Base-by-base conservation (phyloP, 2,888 invertebrate species). In the Arrhopalites spinosus region DNA sequence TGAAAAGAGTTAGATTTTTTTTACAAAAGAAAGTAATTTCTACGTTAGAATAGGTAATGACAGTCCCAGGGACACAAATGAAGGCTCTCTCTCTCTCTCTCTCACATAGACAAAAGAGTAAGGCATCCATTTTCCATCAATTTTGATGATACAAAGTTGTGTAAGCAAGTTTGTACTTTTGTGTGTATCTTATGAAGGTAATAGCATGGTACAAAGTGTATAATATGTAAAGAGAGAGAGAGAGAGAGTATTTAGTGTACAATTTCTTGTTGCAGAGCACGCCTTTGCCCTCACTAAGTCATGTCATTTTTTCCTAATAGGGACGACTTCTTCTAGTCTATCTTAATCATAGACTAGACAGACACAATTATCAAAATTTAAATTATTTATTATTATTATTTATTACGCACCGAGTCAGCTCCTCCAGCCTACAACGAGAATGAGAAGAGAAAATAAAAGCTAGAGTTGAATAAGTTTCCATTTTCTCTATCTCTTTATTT, bases 291-390 rank as follows among this genome's bases (percentile, higher is more conserved):
- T 13, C 20, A 47, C 47, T 68, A 20, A 68, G 47, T 68, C 68
- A 45, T 68, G 68, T 68, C 68, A 68, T 68, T 68, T 68, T 68
- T 68, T n/a, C 68, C 68, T 47, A 68, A 68, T 68, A 68, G 47
- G 68, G 68, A 68, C 68, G 25, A 68, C 45, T 68, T 68, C 68
- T 68, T 68, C 47, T 20, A 23, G 47, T 27, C 23, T 68, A 15
- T 68, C 68, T 68, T 68, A 68, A 68, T 68, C 47, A 68, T 68
- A 68, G 17, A 29, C 15, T 8, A 11, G 29, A 29, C 15, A 13
- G 2, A 27, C 63, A 29, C 63, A 63, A 63, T 63, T 27, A 27
- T 63, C 20, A 29, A 63, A 2, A 63, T 27, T 5, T 27, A 29
- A 29, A 63, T n/a, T 63, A 25, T 29, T 63, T 27, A 63, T 29